Percentiles rank a stretch among this genome's conserved stretches.
phyloP scores from a whole-genome alignment of 2,888 invertebrate species.

The Ferdinandea cuprea region DNA sequence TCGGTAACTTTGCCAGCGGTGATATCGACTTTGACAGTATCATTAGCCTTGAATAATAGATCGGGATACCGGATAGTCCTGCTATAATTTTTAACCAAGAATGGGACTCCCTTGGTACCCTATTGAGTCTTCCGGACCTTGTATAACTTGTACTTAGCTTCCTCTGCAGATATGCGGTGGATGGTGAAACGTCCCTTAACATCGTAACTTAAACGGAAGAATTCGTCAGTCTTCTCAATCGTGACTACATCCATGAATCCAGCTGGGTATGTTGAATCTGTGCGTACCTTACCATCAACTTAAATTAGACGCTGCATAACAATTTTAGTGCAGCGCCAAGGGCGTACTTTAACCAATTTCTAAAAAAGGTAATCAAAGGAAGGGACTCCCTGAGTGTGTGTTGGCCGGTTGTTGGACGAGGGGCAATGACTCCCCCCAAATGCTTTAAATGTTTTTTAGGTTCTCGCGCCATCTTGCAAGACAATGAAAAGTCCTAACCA shows the following conservation, averaged over 20 bases:
- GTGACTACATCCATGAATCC: constrained; percentile 99
- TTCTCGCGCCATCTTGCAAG: constrained; percentile 90
- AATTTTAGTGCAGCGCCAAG: constrained; percentile 97
- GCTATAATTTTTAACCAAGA: constrained; percentile 97
- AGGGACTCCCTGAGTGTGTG: constrained; percentile 98
- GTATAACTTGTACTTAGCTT: constrained; percentile 99
- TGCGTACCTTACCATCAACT: constrained; percentile 98
- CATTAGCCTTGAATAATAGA: constrained; percentile 97
- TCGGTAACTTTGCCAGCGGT: constrained; percentile 97
- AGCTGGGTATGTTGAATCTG: constrained; percentile 98
- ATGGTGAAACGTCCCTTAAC: constrained; percentile 99
- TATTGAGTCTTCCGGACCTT: constrained; percentile 95
- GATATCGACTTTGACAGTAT: constrained; percentile 98
- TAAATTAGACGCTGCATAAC: constrained; percentile 99
- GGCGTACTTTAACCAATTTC: constrained; percentile 99
- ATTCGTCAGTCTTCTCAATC: constrained; percentile 98
- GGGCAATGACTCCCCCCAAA: constrained; percentile 97
- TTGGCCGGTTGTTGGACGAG: constrained; percentile 98
- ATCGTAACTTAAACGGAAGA: constrained; percentile 98
- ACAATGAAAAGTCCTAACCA: constrained; percentile 80
- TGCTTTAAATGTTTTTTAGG: constrained; percentile 99
- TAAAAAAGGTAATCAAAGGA: constrained; percentile 97
- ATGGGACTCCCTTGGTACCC: constrained; percentile 97
- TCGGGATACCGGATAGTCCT: constrained; percentile 99
- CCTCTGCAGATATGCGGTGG: constrained; percentile 98